Evolutionary conservation across 2,888 invertebrate species (phyloP).

Genomic region (Peribatodes rhomboidaria): DNA sequence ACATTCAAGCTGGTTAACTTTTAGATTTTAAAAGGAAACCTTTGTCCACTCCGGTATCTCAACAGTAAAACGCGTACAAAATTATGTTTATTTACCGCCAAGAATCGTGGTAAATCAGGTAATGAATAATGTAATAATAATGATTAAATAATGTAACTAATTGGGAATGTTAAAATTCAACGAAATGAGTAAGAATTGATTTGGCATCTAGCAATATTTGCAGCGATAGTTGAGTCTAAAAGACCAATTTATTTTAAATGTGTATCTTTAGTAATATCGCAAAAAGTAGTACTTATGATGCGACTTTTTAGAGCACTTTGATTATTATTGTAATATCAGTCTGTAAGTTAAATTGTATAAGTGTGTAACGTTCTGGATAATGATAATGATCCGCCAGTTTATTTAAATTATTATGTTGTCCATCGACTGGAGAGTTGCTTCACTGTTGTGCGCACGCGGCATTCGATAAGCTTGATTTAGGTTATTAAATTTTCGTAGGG

Average conservation of each 20-base stretch:
- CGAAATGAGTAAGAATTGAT: neutral
- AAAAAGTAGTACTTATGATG: constrained; percentile 23
- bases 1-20: neutral
- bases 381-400: constrained; percentile 15
- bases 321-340: constrained; percentile 23
- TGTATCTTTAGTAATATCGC: constrained; percentile 23
- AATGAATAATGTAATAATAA: neutral
- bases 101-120: neutral
- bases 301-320: constrained; percentile 20
- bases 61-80: neutral
- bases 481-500: constrained; percentile 25
- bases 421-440: constrained; percentile 13
- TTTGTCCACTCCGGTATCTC: neutral
- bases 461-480: constrained; percentile 25
- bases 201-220: constrained; percentile 13
- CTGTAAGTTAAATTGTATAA: constrained; percentile 26
- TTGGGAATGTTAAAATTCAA: constrained; percentile 14
- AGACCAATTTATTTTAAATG: constrained; percentile 21
- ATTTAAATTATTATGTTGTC: constrained; percentile 26
- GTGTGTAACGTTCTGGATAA: constrained; percentile 23
- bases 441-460: neutral
- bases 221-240: constrained; percentile 16
- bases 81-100: neutral
- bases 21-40: neutral
- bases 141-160: neutral